phyloP scores from a whole-genome alignment of 2,113 vertebrate genomes.

The Catharus bicknelli region DNA sequence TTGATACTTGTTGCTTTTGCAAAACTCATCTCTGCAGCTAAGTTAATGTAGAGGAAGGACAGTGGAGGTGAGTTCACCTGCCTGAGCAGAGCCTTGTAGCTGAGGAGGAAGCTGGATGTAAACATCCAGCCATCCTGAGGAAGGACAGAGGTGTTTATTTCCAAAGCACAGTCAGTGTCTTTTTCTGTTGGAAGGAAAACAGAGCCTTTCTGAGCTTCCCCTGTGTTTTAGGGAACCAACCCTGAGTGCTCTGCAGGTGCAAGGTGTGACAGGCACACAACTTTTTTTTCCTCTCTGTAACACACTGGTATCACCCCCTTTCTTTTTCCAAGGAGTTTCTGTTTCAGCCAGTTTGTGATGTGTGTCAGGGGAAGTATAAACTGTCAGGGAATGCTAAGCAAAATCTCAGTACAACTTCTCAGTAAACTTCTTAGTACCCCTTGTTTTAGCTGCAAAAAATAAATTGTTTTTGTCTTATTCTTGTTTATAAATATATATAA shows the following conservation, averaged over 20 bases:
- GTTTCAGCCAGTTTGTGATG: neutral
- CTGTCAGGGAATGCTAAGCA: neutral
- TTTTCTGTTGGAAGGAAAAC: neutral
- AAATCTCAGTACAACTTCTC: neutral
- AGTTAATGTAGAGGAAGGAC: neutral
- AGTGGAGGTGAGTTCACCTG: neutral
- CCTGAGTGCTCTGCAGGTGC: neutral
- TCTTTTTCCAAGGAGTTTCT: neutral
- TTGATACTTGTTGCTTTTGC: neutral
- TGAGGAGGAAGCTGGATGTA: neutral
- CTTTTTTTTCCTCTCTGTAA: neutral
- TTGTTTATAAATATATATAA: neutral
- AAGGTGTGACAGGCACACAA: rapidly evolving
- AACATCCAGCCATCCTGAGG: neutral
- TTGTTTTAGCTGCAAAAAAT: neutral
- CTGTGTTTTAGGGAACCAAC: neutral
- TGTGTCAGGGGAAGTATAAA: neutral
- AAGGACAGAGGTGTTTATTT: neutral
- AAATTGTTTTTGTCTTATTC: neutral
- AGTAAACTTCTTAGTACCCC: neutral
- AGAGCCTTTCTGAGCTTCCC: neutral
- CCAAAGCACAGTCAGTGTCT: neutral
- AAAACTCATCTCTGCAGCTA: neutral
- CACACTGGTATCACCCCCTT: rapidly evolving
- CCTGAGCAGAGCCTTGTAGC: neutral